phyloP scores from a whole-genome alignment of 2,888 invertebrate genomes.

The Cheilosia vernalis region DNA sequence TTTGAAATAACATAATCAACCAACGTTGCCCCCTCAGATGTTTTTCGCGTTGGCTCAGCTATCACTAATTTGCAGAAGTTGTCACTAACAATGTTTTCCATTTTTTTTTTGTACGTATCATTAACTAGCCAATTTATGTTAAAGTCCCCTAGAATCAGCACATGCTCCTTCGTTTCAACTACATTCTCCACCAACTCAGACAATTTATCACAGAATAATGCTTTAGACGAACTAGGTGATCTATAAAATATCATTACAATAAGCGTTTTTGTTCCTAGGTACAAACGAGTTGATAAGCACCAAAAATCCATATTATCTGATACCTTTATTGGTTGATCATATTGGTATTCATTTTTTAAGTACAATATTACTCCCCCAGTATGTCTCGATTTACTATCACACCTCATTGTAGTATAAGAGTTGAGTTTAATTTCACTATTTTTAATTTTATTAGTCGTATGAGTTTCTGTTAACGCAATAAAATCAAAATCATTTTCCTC shows the following conservation, averaged over 20 bases:
- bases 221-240: constrained; percentile 7
- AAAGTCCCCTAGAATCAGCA: constrained; percentile 1
- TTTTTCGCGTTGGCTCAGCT: not conserved
- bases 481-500: constrained; percentile 4
- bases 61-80: not conserved
- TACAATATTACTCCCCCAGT: not conserved
- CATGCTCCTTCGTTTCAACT: not conserved
- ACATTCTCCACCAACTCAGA: not conserved
- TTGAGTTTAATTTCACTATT: not conserved
- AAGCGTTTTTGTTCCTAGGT: not conserved
- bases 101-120: not conserved
- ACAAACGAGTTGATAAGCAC: not conserved
- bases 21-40: not conserved
- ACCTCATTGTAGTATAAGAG: not conserved
- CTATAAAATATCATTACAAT: constrained; percentile 3
- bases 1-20: not conserved
- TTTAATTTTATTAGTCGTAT: not conserved
- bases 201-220: constrained; percentile 17
- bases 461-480: constrained; percentile 12
- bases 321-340: not conserved
- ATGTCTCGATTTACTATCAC: constrained; percentile 17
- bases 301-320: not conserved
- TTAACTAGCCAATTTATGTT: too few relatives aligned
- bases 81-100: too few relatives aligned
- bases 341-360: not conserved